These are phyloP conservation scores for Automeris io DNA, from an alignment of 2,888 invertebrate species.

Conservation along the genomic window DNA sequence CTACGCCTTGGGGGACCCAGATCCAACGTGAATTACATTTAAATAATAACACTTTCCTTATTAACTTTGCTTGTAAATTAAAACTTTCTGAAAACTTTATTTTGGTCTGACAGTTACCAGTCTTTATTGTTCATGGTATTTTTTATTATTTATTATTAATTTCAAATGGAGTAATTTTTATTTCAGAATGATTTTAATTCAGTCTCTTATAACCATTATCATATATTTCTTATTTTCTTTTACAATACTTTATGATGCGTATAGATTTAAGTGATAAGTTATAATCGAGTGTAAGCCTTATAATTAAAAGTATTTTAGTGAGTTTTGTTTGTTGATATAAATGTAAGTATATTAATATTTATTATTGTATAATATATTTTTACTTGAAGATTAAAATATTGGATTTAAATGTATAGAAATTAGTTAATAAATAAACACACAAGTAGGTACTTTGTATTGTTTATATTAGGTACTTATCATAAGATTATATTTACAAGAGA, in stretches of 20 bases:
- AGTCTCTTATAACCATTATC: too few relatives aligned
- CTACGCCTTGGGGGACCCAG: conserved; percentile 60
- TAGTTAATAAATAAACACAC: too few relatives aligned
- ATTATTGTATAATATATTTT: conserved; percentile 2
- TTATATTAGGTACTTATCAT: too few relatives aligned
- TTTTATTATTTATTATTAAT: too few relatives aligned
- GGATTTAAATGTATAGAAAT: not conserved
- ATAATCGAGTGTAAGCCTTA: not conserved
- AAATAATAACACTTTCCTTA: conserved; percentile 42
- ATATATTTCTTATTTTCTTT: too few relatives aligned
- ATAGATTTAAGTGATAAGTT: too few relatives aligned
- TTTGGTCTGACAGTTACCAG: conserved; percentile 22
- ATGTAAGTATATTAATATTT: not conserved
- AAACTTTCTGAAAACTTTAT: conserved; percentile 45
- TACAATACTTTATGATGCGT: too few relatives aligned
- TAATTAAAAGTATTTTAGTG: not conserved
- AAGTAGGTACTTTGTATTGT: too few relatives aligned
- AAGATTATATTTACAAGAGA: too few relatives aligned
- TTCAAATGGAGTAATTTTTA: too few relatives aligned
- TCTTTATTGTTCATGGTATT: too few relatives aligned
- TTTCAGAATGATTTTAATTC: too few relatives aligned
- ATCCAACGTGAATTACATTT: conserved; percentile 35
- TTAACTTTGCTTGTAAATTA: conserved; percentile 54
- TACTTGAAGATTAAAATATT: not conserved
- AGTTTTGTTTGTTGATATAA: not conserved